Evolutionary conservation across 2,888 invertebrate species (phyloP), one percentile per base, ranked within the genome.

Genomic region (Timandra comae): DNA sequence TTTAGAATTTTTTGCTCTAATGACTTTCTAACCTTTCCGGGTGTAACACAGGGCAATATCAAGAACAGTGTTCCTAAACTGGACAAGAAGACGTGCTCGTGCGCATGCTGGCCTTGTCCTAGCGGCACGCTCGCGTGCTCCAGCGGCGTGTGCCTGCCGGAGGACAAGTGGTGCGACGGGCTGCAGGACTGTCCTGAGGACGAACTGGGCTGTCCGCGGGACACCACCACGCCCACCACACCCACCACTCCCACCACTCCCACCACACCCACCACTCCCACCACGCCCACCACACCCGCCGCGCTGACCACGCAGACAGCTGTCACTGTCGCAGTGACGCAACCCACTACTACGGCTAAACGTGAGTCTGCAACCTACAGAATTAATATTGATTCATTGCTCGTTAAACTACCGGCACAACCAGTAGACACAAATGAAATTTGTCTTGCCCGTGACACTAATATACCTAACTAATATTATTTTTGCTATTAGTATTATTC

Each of bases 101-200:
- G 96, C 56, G 59, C 85, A 2, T 96, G 96, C 65, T 88, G 90
- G 56, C 89, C 91, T 0, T 96, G 95, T 52, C 88, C 90, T 0
- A 60, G 68, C n/a, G 88, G 87, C 10, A 89, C 90, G 8, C 86
- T 79, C 25, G 76, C 93, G 12, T 96, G 95, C 52, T 91, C 91
- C 1, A 92, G 93, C 0, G 92, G 91, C 61, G 90, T 90, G 30
- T 95, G 95, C 56, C 87, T 95, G 8, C 84, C 90, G 0, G 85
- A 88, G 22, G 75, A 87, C 0, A 76, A 87, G 7, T 95, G 95
- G 95, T 96, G 96, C 61, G 91, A 96, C 62, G 94, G 94, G 0
- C 76, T 93, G 0, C 87, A 89, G 42, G 92, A 96, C 68, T 96
- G 96, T 54, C 90, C 92, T 0, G 95, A 95, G 57, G 96, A 96